Evolutionary conservation across 2,113 vertebrate species (phyloP).

Genomic region (Protobothrops mucrosquamatus): DNA sequence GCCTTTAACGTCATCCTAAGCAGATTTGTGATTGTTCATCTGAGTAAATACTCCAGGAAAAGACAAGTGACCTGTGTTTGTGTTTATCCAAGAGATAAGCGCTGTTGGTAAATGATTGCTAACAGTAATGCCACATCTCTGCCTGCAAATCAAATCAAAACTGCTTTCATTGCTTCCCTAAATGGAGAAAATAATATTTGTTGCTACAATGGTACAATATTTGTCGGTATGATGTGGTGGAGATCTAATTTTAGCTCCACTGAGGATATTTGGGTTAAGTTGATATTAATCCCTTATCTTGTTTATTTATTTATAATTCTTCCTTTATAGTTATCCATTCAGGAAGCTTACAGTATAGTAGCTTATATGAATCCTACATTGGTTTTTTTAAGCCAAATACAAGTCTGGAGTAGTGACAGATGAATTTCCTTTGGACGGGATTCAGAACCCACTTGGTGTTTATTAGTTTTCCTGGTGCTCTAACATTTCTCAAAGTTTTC

Average conservation of each 20-base stretch:
- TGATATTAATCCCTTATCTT: neutral
- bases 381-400: neutral
- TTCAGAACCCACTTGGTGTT: neutral
- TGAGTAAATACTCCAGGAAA: neutral
- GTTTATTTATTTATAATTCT: neutral
- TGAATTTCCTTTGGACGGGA: neutral
- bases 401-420: neutral
- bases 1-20: neutral
- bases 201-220: neutral
- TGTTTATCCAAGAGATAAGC: slow-evolving; percentile 3
- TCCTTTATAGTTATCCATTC: neutral
- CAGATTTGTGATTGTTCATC: neutral
- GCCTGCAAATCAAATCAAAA: neutral
- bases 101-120: slow-evolving; percentile 13
- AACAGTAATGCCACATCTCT: neutral
- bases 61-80: neutral
- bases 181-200: neutral
- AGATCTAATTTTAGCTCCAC: neutral
- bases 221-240: neutral
- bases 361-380: neutral
- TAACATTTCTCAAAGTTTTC: neutral
- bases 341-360: neutral
- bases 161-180: neutral
- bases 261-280: neutral
- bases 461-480: neutral